phyloP scores from a whole-genome alignment of 2,797 vertebrate species.

The Rhinatrema bivittatum region DNA sequence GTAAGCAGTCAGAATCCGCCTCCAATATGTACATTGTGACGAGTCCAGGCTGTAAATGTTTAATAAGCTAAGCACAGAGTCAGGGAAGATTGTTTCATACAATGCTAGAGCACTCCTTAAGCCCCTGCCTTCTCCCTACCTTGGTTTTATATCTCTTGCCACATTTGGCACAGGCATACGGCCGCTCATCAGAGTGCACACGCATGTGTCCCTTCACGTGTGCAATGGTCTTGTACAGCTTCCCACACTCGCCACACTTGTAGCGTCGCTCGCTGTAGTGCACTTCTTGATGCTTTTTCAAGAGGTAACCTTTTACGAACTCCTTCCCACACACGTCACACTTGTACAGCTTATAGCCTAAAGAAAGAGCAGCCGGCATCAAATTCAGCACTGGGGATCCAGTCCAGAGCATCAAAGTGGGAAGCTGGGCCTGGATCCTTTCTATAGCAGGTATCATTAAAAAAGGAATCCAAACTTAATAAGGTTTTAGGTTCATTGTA shows the following conservation, averaged over 20 bases:
- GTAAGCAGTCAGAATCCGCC: too few relatives aligned
- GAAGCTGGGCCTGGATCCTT: too few relatives aligned
- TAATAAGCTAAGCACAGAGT: too few relatives aligned
- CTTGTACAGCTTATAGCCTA: constrained; percentile 81
- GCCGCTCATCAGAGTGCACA: constrained; percentile 88
- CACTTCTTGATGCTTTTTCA: constrained; percentile 91
- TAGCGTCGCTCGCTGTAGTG: constrained; percentile 86
- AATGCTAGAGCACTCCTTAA: too few relatives aligned
- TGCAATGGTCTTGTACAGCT: constrained; percentile 91
- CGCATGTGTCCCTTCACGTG: constrained; percentile 92
- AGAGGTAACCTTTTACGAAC: constrained; percentile 88
- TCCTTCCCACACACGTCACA: constrained; percentile 85
- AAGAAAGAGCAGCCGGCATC: accelerated
- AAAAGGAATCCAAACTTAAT: too few relatives aligned
- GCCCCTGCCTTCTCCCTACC: constrained; percentile 52
- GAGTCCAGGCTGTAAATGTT: too few relatives aligned
- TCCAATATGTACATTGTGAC: too few relatives aligned
- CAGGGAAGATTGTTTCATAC: too few relatives aligned
- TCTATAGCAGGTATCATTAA: too few relatives aligned
- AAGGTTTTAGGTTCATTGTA: too few relatives aligned
- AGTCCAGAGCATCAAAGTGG: not conserved
- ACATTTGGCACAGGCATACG: constrained; percentile 79
- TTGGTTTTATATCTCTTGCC: constrained; percentile 95
- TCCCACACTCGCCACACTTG: constrained; percentile 94
- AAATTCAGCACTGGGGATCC: not conserved